These are phyloP conservation scores for Lagopus muta DNA, from an alignment of 2,113 vertebrate genomes.

Conservation along the genomic window DNA sequence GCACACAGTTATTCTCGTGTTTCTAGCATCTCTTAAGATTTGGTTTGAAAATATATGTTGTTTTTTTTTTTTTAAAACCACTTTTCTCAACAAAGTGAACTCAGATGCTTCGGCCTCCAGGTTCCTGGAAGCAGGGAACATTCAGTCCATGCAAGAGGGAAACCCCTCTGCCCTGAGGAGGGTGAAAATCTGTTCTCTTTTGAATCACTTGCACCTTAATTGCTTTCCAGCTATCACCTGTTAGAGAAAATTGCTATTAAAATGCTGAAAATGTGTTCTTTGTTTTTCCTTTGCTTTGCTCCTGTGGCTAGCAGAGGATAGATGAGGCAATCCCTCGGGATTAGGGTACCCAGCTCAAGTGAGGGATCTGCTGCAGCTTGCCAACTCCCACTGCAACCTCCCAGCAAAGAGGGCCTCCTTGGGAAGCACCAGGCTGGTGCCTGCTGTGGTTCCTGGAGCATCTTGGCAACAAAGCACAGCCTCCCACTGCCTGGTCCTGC, in stretches of 20 bases:
- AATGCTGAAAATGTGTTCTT: not conserved
- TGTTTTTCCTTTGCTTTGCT: not conserved
- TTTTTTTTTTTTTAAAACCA: not conserved
- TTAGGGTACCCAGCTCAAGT: not conserved
- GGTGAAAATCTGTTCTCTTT: not conserved
- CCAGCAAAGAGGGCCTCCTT: not conserved
- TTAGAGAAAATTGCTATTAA: not conserved
- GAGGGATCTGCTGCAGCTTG: not conserved
- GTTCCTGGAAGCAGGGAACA: not conserved
- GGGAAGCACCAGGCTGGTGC: not conserved
- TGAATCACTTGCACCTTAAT: not conserved
- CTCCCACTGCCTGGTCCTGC: not conserved
- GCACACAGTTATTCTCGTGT: not conserved
- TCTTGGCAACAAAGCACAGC: not conserved
- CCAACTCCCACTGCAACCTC: not conserved
- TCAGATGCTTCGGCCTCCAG: not conserved
- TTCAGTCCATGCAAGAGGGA: not conserved
- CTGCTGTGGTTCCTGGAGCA: not conserved
- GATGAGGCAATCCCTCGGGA: not conserved
- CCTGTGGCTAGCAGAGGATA: not conserved
- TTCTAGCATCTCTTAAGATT: not conserved
- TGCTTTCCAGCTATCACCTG: not conserved
- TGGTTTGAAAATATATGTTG: not conserved
- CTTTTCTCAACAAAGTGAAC: not conserved
- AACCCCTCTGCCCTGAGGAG: not conserved